phyloP scores from a whole-genome alignment of 2,888 invertebrate species.

The Parnassius apollo region DNA sequence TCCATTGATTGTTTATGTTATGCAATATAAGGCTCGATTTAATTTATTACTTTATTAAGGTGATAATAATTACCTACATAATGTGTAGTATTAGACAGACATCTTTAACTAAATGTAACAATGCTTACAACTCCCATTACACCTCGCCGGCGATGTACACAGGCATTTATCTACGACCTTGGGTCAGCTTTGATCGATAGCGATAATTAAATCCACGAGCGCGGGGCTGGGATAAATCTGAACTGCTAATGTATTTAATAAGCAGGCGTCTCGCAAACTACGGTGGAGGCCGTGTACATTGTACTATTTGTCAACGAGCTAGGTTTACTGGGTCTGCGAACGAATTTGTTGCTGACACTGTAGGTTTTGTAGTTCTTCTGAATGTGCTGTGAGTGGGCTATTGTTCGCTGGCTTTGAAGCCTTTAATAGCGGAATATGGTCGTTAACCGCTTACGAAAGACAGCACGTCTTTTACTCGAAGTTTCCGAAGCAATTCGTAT shows the following conservation, averaged over 20 bases:
- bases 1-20: no score
- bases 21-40: no score
- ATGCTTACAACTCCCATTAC: constrained; percentile 22
- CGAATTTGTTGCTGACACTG: constrained; percentile 21
- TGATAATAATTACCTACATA: not conserved
- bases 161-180: constrained; percentile 41
- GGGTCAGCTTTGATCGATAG: constrained; percentile 44
- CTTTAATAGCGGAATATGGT: constrained; percentile 9
- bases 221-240: constrained; percentile 41
- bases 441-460: constrained; percentile 1
- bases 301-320: constrained; percentile 19
- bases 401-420: constrained; percentile 19
- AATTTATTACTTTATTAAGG: not conserved
- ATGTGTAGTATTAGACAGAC: not conserved
- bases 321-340: constrained; percentile 3
- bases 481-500: no score
- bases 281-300: constrained; percentile 26
- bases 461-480: no score
- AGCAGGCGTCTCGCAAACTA: constrained; percentile 35
- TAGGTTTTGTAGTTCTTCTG: constrained; percentile 18
- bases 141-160: constrained; percentile 30
- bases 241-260: constrained; percentile 42
- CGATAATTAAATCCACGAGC: constrained; percentile 37
- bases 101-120: constrained; percentile 7
- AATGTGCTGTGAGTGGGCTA: constrained; percentile 8